Percentiles rank a stretch among this genome's conserved stretches.
Conservation (phyloP, 2,113 vertebrate genomes). For the Anguilla japonica region DNA sequence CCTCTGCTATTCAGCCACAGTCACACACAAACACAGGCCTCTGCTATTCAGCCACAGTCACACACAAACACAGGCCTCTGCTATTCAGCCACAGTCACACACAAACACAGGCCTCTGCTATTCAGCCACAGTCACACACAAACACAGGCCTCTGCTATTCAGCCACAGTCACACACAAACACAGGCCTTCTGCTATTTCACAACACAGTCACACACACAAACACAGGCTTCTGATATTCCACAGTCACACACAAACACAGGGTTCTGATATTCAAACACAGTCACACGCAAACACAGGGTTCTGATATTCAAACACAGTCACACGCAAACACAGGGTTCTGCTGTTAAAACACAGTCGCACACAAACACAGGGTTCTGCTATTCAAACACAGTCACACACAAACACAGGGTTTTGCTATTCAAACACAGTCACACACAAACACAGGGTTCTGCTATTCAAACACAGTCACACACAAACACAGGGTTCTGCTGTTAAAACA, state of each 20-base stretch:
- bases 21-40: background rate
- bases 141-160: too few species aligned
- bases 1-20: background rate
- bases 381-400: background rate
- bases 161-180: background rate
- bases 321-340: too few species aligned
- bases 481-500: background rate
- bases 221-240: too few species aligned
- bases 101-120: background rate
- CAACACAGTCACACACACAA: background rate
- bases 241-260: background rate
- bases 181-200: background rate
- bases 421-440: background rate
- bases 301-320: background rate
- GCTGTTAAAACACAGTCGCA: too few species aligned
- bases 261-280: background rate
- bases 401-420: background rate
- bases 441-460: background rate
- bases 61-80: background rate
- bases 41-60: too few species aligned
- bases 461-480: background rate
- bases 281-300: background rate
- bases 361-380: background rate
- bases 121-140: too few species aligned
- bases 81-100: background rate